phyloP scores from a whole-genome alignment of 2,113 vertebrate species.

The Mohoua ochrocephala region DNA sequence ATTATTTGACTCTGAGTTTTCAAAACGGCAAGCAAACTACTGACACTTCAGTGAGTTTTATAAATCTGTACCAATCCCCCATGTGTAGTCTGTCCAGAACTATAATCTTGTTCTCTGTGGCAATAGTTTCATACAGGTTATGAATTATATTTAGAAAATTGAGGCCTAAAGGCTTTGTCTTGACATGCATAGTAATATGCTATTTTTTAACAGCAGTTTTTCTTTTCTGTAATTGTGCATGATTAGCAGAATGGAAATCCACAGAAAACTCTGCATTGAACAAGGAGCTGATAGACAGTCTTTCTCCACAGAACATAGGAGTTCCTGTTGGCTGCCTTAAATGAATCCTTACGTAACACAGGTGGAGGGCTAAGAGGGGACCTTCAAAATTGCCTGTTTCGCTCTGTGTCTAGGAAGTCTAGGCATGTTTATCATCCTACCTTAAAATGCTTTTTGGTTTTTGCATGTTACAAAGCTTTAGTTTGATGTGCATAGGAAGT shows the following conservation, averaged over 20 bases:
- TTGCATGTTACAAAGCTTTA: not conserved
- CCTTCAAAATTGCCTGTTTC: not conserved
- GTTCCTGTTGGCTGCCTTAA: not conserved
- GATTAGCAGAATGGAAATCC: not conserved
- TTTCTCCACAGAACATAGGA: not conserved
- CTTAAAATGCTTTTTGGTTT: not conserved
- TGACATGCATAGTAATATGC: not conserved
- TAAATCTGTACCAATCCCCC: not conserved
- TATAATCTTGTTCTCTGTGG: not conserved
- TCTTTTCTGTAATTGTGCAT: not conserved
- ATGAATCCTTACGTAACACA: not conserved
- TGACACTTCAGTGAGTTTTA: not conserved
- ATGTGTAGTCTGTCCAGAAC: not conserved
- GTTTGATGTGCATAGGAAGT: not conserved
- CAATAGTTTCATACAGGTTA: not conserved
- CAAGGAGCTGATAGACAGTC: not conserved
- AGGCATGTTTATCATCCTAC: not conserved
- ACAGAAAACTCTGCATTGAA: not conserved
- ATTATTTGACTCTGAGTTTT: not conserved
- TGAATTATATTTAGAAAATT: not conserved
- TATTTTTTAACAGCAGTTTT: not conserved
- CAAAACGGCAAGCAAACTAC: not conserved
- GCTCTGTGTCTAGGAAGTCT: not conserved
- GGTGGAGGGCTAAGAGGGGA: not conserved
- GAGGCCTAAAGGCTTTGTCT: not conserved